Evolutionary conservation across 2,888 invertebrate species (phyloP), one percentile per base, ranked within the genome.

Genomic region (Synanthedon andrenaeformis): DNA sequence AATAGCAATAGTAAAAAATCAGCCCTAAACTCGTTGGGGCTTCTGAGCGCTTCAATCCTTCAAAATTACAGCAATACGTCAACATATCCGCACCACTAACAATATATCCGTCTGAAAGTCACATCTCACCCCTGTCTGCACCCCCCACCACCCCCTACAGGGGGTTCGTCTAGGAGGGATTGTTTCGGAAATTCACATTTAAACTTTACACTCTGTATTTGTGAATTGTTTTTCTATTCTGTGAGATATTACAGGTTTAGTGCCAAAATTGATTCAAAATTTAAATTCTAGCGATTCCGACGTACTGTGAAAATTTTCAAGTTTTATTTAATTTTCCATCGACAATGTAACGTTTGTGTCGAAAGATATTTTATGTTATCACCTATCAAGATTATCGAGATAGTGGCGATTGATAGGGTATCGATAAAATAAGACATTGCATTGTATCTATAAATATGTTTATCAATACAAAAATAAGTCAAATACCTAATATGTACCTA

Each of bases 41-140:
- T 45, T 45, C 45, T 3, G n/a, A 2, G 45, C 8, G 13, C 45
- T 5, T 45, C 45, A 14, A 45, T 8, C 45, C 13, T 45, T 45
- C 60, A 62, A 65, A 67, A 66, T 66, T 62, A 65, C 61, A 63
- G 59, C 58, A 65, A 66, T 71, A 70, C 64, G 64, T 67, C 49
- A 49, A 49, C 49, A 49, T 19, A 17, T 49, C 17, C 19, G 8
- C 17, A 19, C 6, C 49, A 12, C 17, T 19, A 19, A 49, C 49
- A 17, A 14, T 49, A 17, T 49, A 23, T 17, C 57, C 61, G 70
- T 64, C 74, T 79, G 74, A 79, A 80, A 79, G 69, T 79, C 23
- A 11, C 45, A 45, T 49, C 79, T 76, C 72, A 78, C 49, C 56
- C 52, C 51, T 28, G 53, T 57, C 55, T 56, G 51, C 55, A 42